These are phyloP conservation scores for Rosalia funebris DNA, from an alignment of 2,888 invertebrate genomes.

Conservation along the genomic window DNA sequence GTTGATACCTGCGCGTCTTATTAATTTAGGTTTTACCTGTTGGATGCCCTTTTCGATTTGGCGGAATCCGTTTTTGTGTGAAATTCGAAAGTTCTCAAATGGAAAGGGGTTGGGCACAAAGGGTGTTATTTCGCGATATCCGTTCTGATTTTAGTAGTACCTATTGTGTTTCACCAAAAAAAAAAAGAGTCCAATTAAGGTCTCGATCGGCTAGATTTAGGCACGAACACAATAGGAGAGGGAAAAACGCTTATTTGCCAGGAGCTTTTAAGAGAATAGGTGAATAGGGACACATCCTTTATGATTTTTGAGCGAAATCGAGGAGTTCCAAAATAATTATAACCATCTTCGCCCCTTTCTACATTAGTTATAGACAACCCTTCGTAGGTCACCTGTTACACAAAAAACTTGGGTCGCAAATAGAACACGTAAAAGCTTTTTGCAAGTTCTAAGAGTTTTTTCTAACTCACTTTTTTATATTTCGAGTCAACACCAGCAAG, in stretches of 20 bases:
- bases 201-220: constrained; percentile 8
- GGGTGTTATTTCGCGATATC: constrained; percentile 41
- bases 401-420: too few relatives aligned
- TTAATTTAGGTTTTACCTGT: constrained; percentile 45
- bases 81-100: constrained; percentile 38
- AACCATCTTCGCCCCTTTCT: too few relatives aligned
- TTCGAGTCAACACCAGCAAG: too few relatives aligned
- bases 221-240: constrained; percentile 1
- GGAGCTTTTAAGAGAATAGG: neutral
- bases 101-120: constrained; percentile 35
- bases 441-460: too few relatives aligned
- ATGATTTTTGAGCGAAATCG: too few relatives aligned
- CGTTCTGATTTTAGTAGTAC: constrained; percentile 25
- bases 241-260: constrained; percentile 1
- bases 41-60: constrained; percentile 30
- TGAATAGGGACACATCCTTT: too few relatives aligned
- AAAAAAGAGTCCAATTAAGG: constrained; percentile 10
- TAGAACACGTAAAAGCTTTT: too few relatives aligned
- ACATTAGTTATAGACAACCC: too few relatives aligned
- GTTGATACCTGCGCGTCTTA: constrained; percentile 32
- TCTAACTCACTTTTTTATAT: too few relatives aligned
- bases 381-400: too few relatives aligned
- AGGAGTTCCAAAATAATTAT: too few relatives aligned
- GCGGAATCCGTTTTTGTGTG: constrained; percentile 41
- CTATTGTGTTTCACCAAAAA: constrained; percentile 5